A percentile compares a stretch with the other conserved stretches of the same genome.
phyloP scores from a whole-genome alignment of 2,113 vertebrate genomes.

The Hippocampus comes region DNA sequence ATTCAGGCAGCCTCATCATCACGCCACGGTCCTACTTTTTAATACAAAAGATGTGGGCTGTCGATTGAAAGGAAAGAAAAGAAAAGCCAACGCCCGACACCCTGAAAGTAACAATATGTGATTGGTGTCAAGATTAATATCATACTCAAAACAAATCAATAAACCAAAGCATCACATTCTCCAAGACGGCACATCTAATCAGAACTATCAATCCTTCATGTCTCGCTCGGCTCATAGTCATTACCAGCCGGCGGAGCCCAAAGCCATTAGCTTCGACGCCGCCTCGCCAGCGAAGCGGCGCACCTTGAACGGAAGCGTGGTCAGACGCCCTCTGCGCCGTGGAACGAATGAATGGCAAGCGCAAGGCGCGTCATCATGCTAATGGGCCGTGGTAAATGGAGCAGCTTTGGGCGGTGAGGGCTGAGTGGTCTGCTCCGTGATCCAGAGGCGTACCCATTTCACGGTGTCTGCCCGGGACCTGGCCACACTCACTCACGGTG shows the following conservation, averaged over 20 bases:
- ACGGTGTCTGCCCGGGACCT: constrained; percentile 66
- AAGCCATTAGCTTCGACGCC: constrained; percentile 52
- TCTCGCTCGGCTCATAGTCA: constrained; percentile 45
- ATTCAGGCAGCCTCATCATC: constrained; percentile 12
- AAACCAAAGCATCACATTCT: constrained; percentile 49
- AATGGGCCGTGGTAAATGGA: constrained; percentile 76
- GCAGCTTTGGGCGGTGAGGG: constrained; percentile 46
- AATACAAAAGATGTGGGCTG: constrained; percentile 12
- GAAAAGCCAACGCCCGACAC: constrained; percentile 26
- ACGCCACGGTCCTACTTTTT: constrained; percentile 7
- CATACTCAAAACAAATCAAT: constrained; percentile 62
- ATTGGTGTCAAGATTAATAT: constrained; percentile 52
- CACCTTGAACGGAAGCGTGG: constrained; percentile 53
- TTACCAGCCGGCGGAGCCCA: constrained; percentile 50
- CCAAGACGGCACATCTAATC: constrained; percentile 60
- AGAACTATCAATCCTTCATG: constrained; percentile 66
- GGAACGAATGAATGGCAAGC: constrained; percentile 57
- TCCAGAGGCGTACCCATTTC: constrained; percentile 73
- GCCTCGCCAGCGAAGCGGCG: constrained; percentile 55
- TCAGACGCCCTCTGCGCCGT: constrained; percentile 47
- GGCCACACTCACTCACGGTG: constrained; percentile 65
- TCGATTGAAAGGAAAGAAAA: constrained; percentile 40
- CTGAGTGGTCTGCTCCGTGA: constrained; percentile 60
- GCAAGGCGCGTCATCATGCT: constrained; percentile 62
- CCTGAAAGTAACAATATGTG: constrained; percentile 34